Percentiles rank a stretch among this genome's conserved stretches.
Evolutionary conservation across 2,113 vertebrate species (phyloP).

Genomic region (Pycnonotus jocosus): DNA sequence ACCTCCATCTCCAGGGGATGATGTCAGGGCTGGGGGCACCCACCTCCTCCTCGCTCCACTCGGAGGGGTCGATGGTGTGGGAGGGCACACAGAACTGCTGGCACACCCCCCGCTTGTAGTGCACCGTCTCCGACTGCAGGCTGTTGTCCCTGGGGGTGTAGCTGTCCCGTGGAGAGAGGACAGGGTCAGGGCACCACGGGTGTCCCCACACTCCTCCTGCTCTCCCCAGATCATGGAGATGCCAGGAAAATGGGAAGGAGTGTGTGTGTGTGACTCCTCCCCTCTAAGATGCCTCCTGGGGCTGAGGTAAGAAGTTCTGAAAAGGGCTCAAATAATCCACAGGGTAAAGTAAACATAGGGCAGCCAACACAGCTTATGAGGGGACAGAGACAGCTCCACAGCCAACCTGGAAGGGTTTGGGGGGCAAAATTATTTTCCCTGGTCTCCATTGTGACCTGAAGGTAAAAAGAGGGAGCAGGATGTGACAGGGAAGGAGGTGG

Average conservation of each 20-base stretch:
- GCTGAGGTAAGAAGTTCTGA: background rate
- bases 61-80: conserved; percentile 90
- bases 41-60: conserved; percentile 97
- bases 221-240: background rate
- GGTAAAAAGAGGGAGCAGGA: background rate
- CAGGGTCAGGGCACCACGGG: background rate
- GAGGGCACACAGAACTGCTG: conserved; percentile 98
- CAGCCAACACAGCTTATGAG: background rate
- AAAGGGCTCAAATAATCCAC: background rate
- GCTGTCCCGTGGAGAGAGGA: conserved; percentile 51
- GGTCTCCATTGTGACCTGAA: background rate
- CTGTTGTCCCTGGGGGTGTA: conserved; percentile 90
- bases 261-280: background rate
- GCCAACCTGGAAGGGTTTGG: background rate
- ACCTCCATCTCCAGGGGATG: accelerated
- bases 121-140: conserved; percentile 92
- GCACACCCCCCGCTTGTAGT: conserved; percentile 90
- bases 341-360: background rate
- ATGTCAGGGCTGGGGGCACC: background rate
- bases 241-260: background rate
- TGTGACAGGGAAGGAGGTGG: background rate
- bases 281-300: background rate
- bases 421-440: background rate
- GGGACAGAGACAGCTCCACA: background rate
- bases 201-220: background rate